phyloP scores from a whole-genome alignment of 2,797 vertebrate species.

The Chloroceryle amazona region DNA sequence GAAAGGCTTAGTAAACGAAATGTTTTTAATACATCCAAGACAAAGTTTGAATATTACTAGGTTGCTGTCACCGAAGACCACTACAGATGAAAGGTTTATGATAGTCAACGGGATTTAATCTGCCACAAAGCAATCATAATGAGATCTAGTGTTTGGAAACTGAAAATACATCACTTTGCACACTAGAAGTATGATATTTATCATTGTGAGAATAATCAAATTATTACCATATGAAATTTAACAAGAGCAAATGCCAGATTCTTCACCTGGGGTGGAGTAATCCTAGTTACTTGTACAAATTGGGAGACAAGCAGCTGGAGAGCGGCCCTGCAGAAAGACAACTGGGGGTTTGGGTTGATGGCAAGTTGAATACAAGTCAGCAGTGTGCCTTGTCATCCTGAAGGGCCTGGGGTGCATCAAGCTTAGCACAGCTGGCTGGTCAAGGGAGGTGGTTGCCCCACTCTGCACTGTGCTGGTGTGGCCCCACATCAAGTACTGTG shows the following conservation, averaged over 20 bases:
- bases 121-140: background rate
- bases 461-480: fast-evolving
- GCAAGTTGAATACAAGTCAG: background rate
- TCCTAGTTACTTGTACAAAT: fast-evolving
- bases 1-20: background rate
- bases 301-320: background rate
- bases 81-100: background rate
- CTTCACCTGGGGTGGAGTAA: fast-evolving
- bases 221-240: background rate
- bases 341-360: background rate
- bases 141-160: background rate
- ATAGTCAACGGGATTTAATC: background rate
- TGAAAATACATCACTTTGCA: background rate
- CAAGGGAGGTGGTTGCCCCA: background rate
- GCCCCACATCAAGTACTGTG: background rate
- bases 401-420: background rate
- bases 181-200: background rate
- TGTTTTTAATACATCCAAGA: background rate
- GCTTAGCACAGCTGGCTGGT: fast-evolving
- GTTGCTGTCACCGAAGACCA: background rate
- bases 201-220: background rate
- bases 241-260: background rate
- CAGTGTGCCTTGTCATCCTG: background rate
- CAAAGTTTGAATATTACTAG: background rate
- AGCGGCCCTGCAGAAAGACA: background rate